These are phyloP conservation scores for Leptura quadrifasciata DNA, from an alignment of 2,888 invertebrate genomes.

Conservation along the genomic window DNA sequence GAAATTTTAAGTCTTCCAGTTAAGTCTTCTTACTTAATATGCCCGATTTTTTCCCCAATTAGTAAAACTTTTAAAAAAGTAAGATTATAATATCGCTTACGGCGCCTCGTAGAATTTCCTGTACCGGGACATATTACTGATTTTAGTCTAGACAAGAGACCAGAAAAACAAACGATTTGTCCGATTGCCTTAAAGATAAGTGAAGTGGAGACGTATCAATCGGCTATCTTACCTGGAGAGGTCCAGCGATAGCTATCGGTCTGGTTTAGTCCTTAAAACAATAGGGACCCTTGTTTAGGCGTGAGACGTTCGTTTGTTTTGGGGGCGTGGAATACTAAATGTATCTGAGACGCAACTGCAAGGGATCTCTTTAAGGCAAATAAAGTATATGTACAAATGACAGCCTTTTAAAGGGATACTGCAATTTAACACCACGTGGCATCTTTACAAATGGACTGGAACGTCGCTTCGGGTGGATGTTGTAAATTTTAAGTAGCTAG, in stretches of 20 bases:
- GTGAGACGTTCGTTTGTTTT: conserved; percentile 47
- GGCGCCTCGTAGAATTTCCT: conserved; percentile 53
- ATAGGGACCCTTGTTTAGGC: conserved; percentile 51
- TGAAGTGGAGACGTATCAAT: conserved; percentile 64
- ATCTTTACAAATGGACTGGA: conserved; percentile 36
- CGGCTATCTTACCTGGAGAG: conserved; percentile 58
- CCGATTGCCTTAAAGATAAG: conserved; percentile 58
- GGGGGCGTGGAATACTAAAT: conserved; percentile 46
- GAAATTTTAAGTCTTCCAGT: too few species aligned
- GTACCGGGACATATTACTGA: conserved; percentile 46
- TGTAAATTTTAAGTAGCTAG: conserved; percentile 43
- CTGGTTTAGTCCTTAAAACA: conserved; percentile 50
- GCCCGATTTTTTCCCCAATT: background rate
- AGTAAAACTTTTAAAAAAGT: background rate
- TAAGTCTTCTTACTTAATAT: too few species aligned
- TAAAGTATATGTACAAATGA: conserved; percentile 59
- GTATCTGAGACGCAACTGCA: conserved; percentile 46
- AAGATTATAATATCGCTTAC: conserved; percentile 26
- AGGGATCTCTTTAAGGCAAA: conserved; percentile 56
- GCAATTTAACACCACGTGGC: conserved; percentile 47
- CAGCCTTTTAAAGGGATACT: conserved; percentile 47
- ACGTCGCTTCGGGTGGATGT: conserved; percentile 21
- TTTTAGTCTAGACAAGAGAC: conserved; percentile 62
- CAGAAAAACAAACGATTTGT: conserved; percentile 64
- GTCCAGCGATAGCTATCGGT: conserved; percentile 37